Conservation (phyloP, 1,140 invertebrate genomes). For the Drosophila arawakana region DNA sequence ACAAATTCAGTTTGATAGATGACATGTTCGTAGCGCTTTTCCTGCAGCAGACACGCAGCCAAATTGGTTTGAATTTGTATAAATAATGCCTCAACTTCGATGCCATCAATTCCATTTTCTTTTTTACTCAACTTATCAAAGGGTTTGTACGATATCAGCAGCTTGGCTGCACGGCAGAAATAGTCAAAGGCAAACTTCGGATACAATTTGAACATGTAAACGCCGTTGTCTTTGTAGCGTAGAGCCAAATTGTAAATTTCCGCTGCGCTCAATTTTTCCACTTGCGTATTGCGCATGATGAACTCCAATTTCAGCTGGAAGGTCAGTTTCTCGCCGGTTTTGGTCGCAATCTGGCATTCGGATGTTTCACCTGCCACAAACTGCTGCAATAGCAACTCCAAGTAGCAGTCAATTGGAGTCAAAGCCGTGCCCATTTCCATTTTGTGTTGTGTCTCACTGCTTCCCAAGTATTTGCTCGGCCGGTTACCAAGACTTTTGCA, state of each 20-base stretch:
- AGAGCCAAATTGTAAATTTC: slow-evolving; percentile 65
- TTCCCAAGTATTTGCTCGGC: slow-evolving; percentile 53
- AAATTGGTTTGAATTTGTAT: slow-evolving; percentile 78
- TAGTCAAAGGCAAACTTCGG: slow-evolving; percentile 81
- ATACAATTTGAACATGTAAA: slow-evolving; percentile 78
- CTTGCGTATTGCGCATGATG: slow-evolving; percentile 57
- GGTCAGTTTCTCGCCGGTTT: slow-evolving; percentile 54
- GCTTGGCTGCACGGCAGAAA: slow-evolving; percentile 75
- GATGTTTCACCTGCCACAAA: slow-evolving; percentile 74
- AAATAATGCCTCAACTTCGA: slow-evolving; percentile 63
- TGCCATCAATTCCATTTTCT: slow-evolving; percentile 57
- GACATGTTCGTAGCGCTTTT: slow-evolving; percentile 81
- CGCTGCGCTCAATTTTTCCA: slow-evolving; percentile 60
- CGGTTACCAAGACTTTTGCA: slow-evolving; percentile 49
- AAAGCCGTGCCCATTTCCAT: slow-evolving; percentile 68
- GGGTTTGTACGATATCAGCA: slow-evolving; percentile 76
- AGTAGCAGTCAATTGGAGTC: slow-evolving; percentile 75
- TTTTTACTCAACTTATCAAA: slow-evolving; percentile 65
- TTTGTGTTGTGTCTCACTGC: slow-evolving; percentile 33
- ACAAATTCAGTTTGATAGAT: slow-evolving; percentile 79
- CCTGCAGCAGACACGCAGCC: slow-evolving; percentile 74
- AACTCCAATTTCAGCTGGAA: slow-evolving; percentile 60
- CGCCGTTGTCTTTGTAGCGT: slow-evolving; percentile 76
- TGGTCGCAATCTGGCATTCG: slow-evolving; percentile 63
- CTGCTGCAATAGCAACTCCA: slow-evolving; percentile 77